Percentiles rank a stretch among this genome's conserved stretches.
Evolutionary conservation across 2,113 vertebrate genomes (phyloP).

Genomic region (Cephalopterus ornatus): DNA sequence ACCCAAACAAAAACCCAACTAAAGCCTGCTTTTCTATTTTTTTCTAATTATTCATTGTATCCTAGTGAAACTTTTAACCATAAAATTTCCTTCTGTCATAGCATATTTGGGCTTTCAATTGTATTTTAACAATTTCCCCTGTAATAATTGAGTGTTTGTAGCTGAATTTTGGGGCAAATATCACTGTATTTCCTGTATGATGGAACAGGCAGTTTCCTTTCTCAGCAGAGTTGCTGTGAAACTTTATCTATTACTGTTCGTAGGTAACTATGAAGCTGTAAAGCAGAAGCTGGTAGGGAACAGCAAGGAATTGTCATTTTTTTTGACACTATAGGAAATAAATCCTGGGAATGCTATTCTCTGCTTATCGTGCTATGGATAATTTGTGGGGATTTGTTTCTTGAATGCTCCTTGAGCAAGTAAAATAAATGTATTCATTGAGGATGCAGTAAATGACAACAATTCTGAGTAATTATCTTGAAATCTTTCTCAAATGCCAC

Average conservation of each 20-base stretch:
- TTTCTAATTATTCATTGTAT: neutral
- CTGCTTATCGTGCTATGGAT: neutral
- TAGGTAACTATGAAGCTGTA: neutral
- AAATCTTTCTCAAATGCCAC: neutral
- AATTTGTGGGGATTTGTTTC: neutral
- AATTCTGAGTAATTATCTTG: neutral
- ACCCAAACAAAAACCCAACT: fast-evolving
- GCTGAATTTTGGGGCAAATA: neutral
- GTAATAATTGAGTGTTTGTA: neutral
- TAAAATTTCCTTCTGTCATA: neutral
- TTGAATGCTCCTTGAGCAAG: neutral
- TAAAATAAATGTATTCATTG: neutral
- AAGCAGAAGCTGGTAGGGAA: neutral
- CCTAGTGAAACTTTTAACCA: neutral
- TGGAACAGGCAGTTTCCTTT: neutral
- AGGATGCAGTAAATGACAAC: neutral
- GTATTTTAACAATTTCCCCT: neutral
- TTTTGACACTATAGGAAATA: neutral
- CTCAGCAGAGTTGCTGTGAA: neutral
- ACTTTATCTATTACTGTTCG: neutral
- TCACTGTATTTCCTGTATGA: neutral
- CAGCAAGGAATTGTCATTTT: neutral
- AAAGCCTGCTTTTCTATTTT: neutral
- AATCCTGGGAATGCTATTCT: neutral
- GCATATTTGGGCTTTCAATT: neutral